phyloP scores from a whole-genome alignment of 1,140 invertebrate genomes.

The Hyles euphorbiae region DNA sequence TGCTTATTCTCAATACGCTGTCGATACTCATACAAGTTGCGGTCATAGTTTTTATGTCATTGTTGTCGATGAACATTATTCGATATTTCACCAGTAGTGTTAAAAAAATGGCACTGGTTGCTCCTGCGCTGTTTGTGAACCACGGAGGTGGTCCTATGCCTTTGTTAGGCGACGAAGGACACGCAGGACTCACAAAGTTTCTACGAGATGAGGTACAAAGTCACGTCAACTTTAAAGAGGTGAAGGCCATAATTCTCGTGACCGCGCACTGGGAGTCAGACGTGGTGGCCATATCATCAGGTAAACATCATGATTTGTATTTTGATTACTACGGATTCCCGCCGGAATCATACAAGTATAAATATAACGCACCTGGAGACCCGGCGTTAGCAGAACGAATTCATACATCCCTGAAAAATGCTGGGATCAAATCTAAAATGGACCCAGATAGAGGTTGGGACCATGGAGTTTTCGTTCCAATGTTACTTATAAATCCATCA shows the following conservation, averaged over 20 bases:
- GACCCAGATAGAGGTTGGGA: constrained; percentile 64
- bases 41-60: constrained; percentile 60
- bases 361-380: constrained; percentile 57
- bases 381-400: constrained; percentile 50
- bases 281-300: constrained; percentile 58
- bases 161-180: constrained; percentile 55
- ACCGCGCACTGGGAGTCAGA: constrained; percentile 66
- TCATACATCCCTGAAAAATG: constrained; percentile 41
- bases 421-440: constrained; percentile 50
- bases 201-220: constrained; percentile 56
- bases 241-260: constrained; percentile 61
- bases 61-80: constrained; percentile 66
- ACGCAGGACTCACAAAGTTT: constrained; percentile 48
- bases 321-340: constrained; percentile 69
- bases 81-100: constrained; percentile 44
- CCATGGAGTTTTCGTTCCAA: constrained; percentile 67
- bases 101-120: constrained; percentile 47
- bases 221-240: constrained; percentile 49
- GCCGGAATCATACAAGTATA: constrained; percentile 60
- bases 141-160: constrained; percentile 66
- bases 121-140: constrained; percentile 65
- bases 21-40: constrained; percentile 53
- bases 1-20: constrained; percentile 61
- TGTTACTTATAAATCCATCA: constrained; percentile 61
- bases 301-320: constrained; percentile 54